phyloP scores from a whole-genome alignment of 2,888 invertebrate species.

The Heliconius aoede region DNA sequence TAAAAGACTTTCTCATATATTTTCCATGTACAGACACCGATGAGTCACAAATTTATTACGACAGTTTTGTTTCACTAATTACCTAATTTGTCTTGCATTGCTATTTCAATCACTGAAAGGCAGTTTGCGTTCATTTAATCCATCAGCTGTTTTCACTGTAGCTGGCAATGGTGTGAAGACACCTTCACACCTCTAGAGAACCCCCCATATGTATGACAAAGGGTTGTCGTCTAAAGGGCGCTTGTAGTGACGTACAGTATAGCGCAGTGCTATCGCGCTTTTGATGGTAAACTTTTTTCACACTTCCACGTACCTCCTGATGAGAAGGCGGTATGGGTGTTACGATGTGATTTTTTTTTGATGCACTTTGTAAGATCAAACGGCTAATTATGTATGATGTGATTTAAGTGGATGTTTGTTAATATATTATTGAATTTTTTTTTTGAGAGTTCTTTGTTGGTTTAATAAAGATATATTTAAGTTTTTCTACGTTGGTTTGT shows the following conservation, averaged over 20 bases:
- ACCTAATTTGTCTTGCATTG: background rate
- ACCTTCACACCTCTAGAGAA: slow-evolving; percentile 41
- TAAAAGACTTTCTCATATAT: too few species aligned
- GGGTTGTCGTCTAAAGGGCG: slow-evolving; percentile 43
- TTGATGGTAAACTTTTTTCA: slow-evolving; percentile 44
- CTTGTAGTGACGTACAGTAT: slow-evolving; percentile 40
- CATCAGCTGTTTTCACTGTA: slow-evolving; percentile 27
- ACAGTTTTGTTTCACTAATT: too few species aligned
- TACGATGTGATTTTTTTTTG: slow-evolving; percentile 21
- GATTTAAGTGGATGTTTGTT: background rate
- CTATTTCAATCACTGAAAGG: background rate
- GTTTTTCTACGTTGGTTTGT: background rate
- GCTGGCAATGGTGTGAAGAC: slow-evolving; percentile 36
- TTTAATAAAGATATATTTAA: background rate
- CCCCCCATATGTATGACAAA: slow-evolving; percentile 45
- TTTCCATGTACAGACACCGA: too few species aligned
- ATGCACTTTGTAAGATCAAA: slow-evolving; percentile 12
- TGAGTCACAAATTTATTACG: background rate
- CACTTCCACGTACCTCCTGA: slow-evolving; percentile 34
- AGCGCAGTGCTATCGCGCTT: slow-evolving; percentile 39
- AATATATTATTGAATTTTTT: background rate
- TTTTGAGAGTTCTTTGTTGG: background rate
- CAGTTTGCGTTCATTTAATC: slow-evolving; percentile 12
- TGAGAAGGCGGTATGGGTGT: slow-evolving; percentile 25
- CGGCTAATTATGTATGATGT: background rate